Evolutionary conservation across 2,113 vertebrate genomes (phyloP), one percentile per base, ranked within the genome.

Genomic region (Sebastes fasciatus): DNA sequence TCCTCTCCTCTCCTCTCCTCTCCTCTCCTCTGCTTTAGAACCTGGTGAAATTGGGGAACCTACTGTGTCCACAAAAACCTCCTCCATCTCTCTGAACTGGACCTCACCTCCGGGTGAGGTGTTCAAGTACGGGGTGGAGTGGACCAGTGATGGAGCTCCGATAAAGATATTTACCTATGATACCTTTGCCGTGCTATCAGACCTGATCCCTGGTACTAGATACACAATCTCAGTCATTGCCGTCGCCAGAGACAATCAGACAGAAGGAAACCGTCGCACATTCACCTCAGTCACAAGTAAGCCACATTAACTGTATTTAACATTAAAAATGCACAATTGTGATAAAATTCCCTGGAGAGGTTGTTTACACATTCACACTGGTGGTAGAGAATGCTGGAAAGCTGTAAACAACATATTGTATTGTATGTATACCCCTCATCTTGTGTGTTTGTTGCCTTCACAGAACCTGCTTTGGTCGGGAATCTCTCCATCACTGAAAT

Each of bases 1-100:
- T 26, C 26, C 26, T 26, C 26, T 26, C 26, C 26, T 26, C 26
- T 26, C 26, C 63, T 43, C 62, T 60, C 11, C 11, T 43, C n/a
- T 61, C 21, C 58, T 61, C 58, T 12, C 13, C 43, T 65, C n/a
- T 46, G 42, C 9, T 65, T 12, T 21, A 13, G 19, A 0, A 65
- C 42, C 19, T 46, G 63, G 63, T 43, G n/a, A 23, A 52, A 73
- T 89, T 23, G 14, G 0, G 0, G 0, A 16, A 13, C 40, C 7
- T 1, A 48, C 0, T 19, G n/a, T 60, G 5, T 13, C 13, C 19
- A 4, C 49, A 58, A 67, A 1, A 45, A 88, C 79, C 17, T 58
- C 58, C 4, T 77, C 83, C n/a, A 72, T 93, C 19, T 83, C 9
- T 23, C 3, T 85, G 54, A 64, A 2, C 9, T 91, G 90, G 90